Conservation (phyloP, 2,113 vertebrate species). For the Stomatorhinus ivindoensis region DNA sequence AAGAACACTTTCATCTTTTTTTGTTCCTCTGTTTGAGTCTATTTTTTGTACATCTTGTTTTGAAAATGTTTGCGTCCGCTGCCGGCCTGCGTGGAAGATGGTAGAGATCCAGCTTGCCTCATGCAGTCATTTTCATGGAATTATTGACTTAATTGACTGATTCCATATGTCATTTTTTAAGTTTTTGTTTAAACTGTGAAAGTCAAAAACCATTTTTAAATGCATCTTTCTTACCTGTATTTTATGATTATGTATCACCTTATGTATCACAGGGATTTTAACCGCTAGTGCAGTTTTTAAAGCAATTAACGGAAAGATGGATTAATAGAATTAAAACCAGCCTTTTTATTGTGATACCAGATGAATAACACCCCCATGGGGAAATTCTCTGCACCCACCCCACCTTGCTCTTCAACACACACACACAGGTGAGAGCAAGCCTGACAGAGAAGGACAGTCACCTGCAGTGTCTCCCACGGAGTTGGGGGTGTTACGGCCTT, state of each 20-base stretch:
- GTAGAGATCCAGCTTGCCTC: background rate
- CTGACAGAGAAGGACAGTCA: background rate
- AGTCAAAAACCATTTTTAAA: background rate
- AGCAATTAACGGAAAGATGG: background rate
- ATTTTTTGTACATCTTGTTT: background rate
- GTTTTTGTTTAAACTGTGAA: slow-evolving; percentile 2
- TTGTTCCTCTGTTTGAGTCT: background rate
- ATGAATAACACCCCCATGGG: background rate
- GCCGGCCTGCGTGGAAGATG: background rate
- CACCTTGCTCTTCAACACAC: background rate
- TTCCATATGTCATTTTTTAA: no score
- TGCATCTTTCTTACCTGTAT: background rate
- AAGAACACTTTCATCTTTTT: background rate
- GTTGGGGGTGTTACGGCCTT: background rate
- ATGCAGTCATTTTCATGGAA: background rate
- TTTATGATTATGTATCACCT: background rate
- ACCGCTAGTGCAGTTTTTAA: background rate
- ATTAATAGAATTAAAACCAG: background rate
- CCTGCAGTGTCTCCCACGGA: background rate
- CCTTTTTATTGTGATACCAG: background rate
- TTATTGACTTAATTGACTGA: background rate
- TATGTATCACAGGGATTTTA: background rate
- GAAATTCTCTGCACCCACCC: background rate
- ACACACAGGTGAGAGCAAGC: background rate
- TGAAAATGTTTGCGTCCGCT: background rate